Percentiles rank a stretch among this genome's conserved stretches.
These are phyloP conservation scores for Vesta saturnalis DNA, from an alignment of 2,888 invertebrate species.

Conservation along the genomic window DNA sequence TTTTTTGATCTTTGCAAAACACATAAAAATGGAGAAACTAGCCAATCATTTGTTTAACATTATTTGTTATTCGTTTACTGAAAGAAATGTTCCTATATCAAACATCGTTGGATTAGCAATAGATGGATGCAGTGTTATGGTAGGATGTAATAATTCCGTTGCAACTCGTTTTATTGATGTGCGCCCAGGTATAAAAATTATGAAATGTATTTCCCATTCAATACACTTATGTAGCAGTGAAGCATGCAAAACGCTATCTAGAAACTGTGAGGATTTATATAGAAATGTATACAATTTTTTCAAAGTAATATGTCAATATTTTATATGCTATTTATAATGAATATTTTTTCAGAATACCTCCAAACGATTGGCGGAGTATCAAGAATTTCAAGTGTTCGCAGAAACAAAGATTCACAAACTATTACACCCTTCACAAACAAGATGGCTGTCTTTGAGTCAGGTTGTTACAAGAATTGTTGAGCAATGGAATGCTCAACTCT, in stretches of 20 bases:
- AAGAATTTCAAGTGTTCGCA: conserved; percentile 1
- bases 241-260: conserved; percentile 2
- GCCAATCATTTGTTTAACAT: neutral
- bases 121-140: no score
- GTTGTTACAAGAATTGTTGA: conserved; percentile 9
- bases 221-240: neutral
- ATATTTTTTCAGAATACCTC: no score
- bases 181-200: neutral
- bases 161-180: neutral
- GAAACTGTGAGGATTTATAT: neutral
- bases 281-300: conserved; percentile 17
- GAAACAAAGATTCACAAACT: no score
- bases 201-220: neutral
- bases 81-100: neutral
- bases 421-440: no score
- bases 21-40: no score
- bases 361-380: neutral
- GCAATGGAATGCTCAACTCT: neutral
- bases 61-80: neutral
- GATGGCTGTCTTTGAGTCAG: neutral
- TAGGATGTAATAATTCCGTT: neutral
- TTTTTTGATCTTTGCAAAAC: neutral
- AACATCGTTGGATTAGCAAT: neutral
- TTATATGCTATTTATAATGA: no score
- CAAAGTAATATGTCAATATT: no score